Conservation (phyloP, 1,140 invertebrate genomes). For the Onthophagus taurus region DNA sequence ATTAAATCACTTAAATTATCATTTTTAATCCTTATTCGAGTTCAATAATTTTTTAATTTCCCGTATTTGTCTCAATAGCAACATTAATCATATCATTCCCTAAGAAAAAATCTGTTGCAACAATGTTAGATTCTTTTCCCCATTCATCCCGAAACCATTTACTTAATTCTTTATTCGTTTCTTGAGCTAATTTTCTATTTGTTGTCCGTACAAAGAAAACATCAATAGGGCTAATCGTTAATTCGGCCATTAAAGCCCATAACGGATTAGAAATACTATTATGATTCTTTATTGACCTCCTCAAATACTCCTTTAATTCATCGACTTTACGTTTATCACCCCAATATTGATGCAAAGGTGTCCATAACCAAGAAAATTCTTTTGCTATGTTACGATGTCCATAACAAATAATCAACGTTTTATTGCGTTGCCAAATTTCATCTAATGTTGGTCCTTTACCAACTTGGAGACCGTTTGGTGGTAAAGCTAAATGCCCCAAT, state of each 20-base stretch:
- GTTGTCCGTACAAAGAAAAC: slow-evolving; percentile 54
- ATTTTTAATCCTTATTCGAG: no score
- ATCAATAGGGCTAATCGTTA: slow-evolving; percentile 61
- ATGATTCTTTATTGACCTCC: slow-evolving; percentile 39
- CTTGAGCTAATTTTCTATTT: slow-evolving; percentile 58
- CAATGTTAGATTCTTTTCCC: slow-evolving; percentile 58
- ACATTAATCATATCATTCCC: slow-evolving; percentile 65
- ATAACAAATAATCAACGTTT: slow-evolving; percentile 56
- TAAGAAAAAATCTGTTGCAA: slow-evolving; percentile 70
- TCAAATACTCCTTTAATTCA: slow-evolving; percentile 48
- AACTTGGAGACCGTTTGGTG: slow-evolving; percentile 39
- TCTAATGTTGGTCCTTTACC: slow-evolving; percentile 49
- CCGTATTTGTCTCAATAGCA: slow-evolving; percentile 52
- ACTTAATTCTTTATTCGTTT: slow-evolving; percentile 58
- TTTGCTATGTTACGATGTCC: slow-evolving; percentile 31
- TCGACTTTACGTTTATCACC: slow-evolving; percentile 47
- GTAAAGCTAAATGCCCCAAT: slow-evolving; percentile 47
- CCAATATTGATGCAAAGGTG: slow-evolving; percentile 58
- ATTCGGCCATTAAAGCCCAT: slow-evolving; percentile 72
- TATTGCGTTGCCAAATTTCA: slow-evolving; percentile 49
- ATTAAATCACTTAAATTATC: no score
- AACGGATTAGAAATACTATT: slow-evolving; percentile 44
- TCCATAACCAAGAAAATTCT: slow-evolving; percentile 54
- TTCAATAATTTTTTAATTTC: no score
- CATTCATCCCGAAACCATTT: slow-evolving; percentile 53